These are phyloP conservation scores for Lophochroa leadbeateri DNA, from an alignment of 2,113 vertebrate species.

Conservation along the genomic window DNA sequence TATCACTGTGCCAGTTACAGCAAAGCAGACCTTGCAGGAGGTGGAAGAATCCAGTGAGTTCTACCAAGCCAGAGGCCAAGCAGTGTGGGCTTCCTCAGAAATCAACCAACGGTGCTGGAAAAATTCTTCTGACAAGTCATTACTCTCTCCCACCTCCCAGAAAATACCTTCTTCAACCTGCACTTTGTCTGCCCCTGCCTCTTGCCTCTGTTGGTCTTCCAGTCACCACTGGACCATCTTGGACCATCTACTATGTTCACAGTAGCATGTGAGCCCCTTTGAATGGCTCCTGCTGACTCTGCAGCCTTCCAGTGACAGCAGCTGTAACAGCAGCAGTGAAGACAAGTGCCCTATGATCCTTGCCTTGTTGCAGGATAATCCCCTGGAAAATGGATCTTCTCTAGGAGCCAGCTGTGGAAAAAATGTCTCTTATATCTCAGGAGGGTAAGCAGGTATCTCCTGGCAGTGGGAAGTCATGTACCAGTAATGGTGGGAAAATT, in stretches of 20 bases:
- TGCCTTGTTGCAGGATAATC: background rate
- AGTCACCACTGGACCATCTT: background rate
- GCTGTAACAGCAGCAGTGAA: background rate
- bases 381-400: background rate
- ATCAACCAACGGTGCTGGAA: background rate
- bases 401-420: background rate
- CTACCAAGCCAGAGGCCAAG: background rate
- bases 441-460: background rate
- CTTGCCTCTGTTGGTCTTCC: background rate
- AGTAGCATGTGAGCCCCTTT: rapidly evolving
- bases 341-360: background rate
- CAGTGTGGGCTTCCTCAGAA: background rate
- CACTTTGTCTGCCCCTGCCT: background rate
- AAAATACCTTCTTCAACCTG: background rate
- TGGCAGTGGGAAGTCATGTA: background rate
- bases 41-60: background rate
- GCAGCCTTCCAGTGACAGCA: background rate
- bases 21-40: background rate
- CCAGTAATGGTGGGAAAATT: background rate
- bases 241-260: background rate
- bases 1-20: background rate
- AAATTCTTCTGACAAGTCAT: background rate
- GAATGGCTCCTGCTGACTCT: background rate
- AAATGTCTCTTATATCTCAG: background rate
- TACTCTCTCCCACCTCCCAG: background rate